Evolutionary conservation across 2,888 invertebrate species (phyloP).

Genomic region (Parochlus steinenii): DNA sequence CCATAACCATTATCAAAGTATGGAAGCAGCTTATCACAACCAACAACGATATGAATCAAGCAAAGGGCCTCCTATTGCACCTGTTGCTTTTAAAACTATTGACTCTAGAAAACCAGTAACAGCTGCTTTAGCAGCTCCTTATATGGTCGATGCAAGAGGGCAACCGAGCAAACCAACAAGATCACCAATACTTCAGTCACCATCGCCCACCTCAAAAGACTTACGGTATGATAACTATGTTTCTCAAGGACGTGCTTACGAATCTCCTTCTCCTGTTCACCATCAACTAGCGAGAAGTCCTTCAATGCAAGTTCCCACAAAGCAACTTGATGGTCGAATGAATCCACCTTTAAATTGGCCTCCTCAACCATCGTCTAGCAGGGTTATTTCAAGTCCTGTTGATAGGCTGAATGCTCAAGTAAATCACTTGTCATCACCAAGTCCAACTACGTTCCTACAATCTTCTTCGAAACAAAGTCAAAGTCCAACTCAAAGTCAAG

Average conservation of each 20-base stretch:
- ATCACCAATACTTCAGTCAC: too few species aligned
- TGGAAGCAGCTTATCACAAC: not conserved
- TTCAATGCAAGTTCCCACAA: not conserved
- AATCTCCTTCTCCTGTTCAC: slow-evolving; percentile 3
- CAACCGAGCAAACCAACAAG: too few species aligned
- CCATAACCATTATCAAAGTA: not conserved
- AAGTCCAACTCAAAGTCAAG: slow-evolving; percentile 1
- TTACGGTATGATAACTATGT: too few species aligned
- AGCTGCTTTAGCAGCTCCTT: too few species aligned
- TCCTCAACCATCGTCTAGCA: slow-evolving; percentile 10
- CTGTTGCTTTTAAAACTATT: too few species aligned
- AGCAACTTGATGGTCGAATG: slow-evolving; percentile 13
- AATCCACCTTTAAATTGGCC: slow-evolving; percentile 17
- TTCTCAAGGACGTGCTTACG: too few species aligned
- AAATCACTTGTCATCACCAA: slow-evolving; percentile 11
- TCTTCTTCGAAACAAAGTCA: not conserved
- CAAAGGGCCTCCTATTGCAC: not conserved
- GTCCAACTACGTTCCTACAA: slow-evolving; percentile 4
- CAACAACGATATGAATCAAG: not conserved
- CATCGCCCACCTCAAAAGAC: too few species aligned
- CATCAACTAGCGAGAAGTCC: slow-evolving; percentile 6
- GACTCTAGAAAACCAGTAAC: not conserved
- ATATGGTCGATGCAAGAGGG: too few species aligned
- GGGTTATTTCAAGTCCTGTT: not conserved
- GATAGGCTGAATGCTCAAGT: not conserved